Conservation (phyloP, 2,113 vertebrate genomes). For the Hippocampus comes region DNA sequence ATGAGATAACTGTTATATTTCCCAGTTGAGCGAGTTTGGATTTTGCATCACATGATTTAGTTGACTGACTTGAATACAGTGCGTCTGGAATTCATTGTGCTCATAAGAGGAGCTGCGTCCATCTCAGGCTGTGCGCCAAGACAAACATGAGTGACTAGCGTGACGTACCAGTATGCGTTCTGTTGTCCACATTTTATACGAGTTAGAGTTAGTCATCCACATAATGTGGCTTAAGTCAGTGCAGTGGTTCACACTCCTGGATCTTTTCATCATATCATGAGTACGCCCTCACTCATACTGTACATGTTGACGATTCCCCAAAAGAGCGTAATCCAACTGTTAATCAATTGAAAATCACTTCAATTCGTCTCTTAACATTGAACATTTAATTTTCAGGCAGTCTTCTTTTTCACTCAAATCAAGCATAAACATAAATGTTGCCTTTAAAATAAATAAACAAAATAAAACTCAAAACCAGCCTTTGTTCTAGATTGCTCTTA, state of each 20-base stretch:
- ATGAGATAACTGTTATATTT: not conserved
- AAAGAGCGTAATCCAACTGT: no score
- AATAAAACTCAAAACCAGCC: no score
- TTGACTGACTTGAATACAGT: not conserved
- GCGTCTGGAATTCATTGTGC: not conserved
- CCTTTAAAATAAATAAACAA: no score
- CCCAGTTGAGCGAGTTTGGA: not conserved
- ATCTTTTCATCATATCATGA: no score
- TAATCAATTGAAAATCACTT: no score
- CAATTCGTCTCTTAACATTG: no score
- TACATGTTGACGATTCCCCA: no score
- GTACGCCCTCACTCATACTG: no score
- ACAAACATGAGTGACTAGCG: not conserved
- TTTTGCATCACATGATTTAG: not conserved
- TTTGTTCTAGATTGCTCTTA: no score
- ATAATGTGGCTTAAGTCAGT: not conserved
- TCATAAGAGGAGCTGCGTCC: not conserved
- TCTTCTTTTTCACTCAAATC: no score
- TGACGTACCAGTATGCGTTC: not conserved
- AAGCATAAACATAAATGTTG: no score
- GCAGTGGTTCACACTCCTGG: not conserved
- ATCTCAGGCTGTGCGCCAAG: not conserved
- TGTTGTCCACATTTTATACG: not conserved
- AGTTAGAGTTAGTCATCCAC: not conserved
- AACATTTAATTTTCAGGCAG: no score